Evolutionary conservation across 2,888 invertebrate species (phyloP).

Genomic region (Nesidiocoris tenuis): DNA sequence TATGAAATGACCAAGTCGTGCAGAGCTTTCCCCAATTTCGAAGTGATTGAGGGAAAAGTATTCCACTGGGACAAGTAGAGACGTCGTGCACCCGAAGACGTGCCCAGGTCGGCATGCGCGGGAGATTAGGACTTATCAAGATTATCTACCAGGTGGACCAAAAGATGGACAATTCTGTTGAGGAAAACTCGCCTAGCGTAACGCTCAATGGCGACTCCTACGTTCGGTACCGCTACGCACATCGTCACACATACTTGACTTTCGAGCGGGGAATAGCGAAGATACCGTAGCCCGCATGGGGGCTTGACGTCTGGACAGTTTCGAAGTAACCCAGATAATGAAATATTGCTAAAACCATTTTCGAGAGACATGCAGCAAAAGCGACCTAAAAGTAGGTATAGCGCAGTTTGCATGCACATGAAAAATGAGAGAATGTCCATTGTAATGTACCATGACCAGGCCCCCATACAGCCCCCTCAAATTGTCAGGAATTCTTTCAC

Average conservation of each 20-base stretch:
- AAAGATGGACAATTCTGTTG: neutral
- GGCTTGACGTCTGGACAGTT: neutral
- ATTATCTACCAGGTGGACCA: neutral
- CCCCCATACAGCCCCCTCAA: no score
- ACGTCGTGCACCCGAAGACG: neutral
- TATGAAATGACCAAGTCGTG: neutral
- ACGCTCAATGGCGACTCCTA: neutral
- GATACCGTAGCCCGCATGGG: neutral
- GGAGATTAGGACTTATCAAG: neutral
- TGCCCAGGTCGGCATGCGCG: neutral
- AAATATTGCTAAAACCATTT: neutral
- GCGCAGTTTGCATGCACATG: no score
- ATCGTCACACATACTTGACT: neutral
- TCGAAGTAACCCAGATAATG: neutral
- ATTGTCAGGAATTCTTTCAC: no score
- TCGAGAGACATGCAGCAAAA: neutral
- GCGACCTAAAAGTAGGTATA: no score
- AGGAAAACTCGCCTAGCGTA: neutral
- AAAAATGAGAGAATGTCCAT: no score
- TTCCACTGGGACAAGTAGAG: neutral
- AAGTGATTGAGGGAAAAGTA: neutral
- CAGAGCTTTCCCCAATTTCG: neutral
- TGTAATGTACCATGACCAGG: no score
- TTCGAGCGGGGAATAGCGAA: no score
- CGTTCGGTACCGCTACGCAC: neutral